Conservation (phyloP, 2,888 invertebrate species). For the Gryllus longicercus region DNA sequence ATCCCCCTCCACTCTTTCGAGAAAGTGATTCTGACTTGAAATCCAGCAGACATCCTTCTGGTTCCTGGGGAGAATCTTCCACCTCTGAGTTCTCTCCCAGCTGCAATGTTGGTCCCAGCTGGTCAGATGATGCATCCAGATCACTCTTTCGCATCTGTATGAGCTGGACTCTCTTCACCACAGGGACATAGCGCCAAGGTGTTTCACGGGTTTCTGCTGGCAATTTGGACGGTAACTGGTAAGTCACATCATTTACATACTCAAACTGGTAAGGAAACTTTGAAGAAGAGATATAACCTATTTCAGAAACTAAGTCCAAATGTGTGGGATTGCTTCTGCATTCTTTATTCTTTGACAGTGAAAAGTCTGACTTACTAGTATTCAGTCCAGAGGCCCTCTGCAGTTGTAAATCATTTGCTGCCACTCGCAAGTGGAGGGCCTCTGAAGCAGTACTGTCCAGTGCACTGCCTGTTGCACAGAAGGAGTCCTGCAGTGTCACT, state of each 20-base stretch:
- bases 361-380: slow-evolving; percentile 6
- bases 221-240: slow-evolving; percentile 27
- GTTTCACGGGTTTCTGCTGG: slow-evolving; percentile 26
- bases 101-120: slow-evolving; percentile 20
- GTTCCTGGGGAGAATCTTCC: slow-evolving; percentile 29
- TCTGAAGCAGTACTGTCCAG: background rate
- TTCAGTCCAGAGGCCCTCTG: background rate
- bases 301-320: background rate
- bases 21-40: slow-evolving; percentile 22
- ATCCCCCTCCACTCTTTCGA: background rate
- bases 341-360: background rate
- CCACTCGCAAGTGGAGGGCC: background rate
- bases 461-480: background rate
- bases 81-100: slow-evolving; percentile 27
- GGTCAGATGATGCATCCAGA: slow-evolving; percentile 23
- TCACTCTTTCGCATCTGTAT: slow-evolving; percentile 30
- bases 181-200: slow-evolving; percentile 35
- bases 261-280: slow-evolving; percentile 24
- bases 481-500: background rate
- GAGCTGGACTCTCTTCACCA: slow-evolving; percentile 33
- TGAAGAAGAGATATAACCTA: slow-evolving; percentile 20
- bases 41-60: slow-evolving; percentile 27
- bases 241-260: slow-evolving; percentile 29
- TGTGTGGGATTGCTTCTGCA: background rate
- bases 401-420: background rate